These are phyloP conservation scores for Lasioglossum oenotherae DNA, from an alignment of 2,888 invertebrate species.

Conservation along the genomic window DNA sequence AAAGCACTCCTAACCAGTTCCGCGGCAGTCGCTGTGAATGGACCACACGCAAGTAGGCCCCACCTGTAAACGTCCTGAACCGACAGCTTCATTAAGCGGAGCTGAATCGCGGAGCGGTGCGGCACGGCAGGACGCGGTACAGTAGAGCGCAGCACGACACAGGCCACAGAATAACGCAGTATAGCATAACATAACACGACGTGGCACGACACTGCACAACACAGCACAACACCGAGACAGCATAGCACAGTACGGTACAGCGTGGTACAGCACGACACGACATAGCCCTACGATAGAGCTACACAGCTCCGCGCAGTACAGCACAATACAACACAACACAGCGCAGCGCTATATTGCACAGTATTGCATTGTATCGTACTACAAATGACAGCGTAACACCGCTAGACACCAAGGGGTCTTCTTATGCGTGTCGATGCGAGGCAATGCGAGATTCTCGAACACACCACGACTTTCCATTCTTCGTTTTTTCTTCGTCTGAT, in stretches of 20 bases:
- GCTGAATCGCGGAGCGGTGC: constrained; percentile 64
- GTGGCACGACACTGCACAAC: background rate
- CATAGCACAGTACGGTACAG: background rate
- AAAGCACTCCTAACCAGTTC: constrained; percentile 81
- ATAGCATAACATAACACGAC: constrained; percentile 3
- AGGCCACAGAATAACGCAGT: background rate
- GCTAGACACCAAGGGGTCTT: constrained; percentile 13
- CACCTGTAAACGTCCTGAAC: constrained; percentile 84
- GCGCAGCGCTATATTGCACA: background rate
- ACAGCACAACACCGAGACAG: background rate
- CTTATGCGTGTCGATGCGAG: constrained; percentile 35
- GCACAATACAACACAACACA: background rate
- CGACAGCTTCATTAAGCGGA: constrained; percentile 84
- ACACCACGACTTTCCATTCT: constrained; percentile 31
- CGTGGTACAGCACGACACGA: background rate
- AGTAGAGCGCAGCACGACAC: background rate
- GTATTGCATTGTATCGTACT: background rate
- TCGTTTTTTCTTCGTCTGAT: constrained; percentile 56
- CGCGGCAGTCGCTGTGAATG: constrained; percentile 78
- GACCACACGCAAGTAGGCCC: constrained; percentile 83
- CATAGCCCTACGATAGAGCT: too few species aligned
- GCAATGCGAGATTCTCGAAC: constrained; percentile 52
- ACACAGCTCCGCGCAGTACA: background rate
- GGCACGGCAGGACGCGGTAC: background rate
- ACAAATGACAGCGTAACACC: background rate